Evolutionary conservation across 2,888 invertebrate genomes (phyloP).

Genomic region (Clusia tigrina): DNA sequence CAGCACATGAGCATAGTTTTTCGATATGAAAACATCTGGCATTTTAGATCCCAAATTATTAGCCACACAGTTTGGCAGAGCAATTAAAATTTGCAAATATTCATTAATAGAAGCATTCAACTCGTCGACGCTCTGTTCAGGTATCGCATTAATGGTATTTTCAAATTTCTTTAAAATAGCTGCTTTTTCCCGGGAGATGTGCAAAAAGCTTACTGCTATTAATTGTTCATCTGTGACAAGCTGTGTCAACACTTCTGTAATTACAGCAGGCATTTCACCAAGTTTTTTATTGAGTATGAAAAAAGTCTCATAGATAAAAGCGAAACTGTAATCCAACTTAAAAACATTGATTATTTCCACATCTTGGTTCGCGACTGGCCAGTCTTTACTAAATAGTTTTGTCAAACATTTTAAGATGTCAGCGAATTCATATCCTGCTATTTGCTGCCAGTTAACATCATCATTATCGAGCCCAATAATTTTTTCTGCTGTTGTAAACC

Average conservation of each 20-base stretch:
- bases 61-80: slow-evolving; percentile 75
- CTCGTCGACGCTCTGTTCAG: slow-evolving; percentile 42
- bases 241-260: slow-evolving; percentile 39
- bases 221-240: slow-evolving; percentile 50
- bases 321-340: slow-evolving; percentile 54
- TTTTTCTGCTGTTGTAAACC: slow-evolving; percentile 71
- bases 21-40: slow-evolving; percentile 69
- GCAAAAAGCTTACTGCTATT: slow-evolving; percentile 47
- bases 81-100: slow-evolving; percentile 71
- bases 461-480: slow-evolving; percentile 68
- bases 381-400: slow-evolving; percentile 67
- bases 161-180: slow-evolving; percentile 38
- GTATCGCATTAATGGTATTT: slow-evolving; percentile 44
- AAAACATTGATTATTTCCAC: slow-evolving; percentile 48
- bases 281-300: slow-evolving; percentile 43
- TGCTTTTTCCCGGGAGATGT: slow-evolving; percentile 44
- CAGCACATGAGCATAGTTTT: slow-evolving; percentile 69
- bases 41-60: slow-evolving; percentile 69
- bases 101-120: slow-evolving; percentile 65
- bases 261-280: slow-evolving; percentile 33
- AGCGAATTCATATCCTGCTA: slow-evolving; percentile 66
- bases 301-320: slow-evolving; percentile 51
- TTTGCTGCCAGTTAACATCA: slow-evolving; percentile 52
- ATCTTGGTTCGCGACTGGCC: slow-evolving; percentile 65
- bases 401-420: slow-evolving; percentile 67